Conservation (phyloP, 2,888 invertebrate genomes). For the Sarcophaga rosellei region DNA sequence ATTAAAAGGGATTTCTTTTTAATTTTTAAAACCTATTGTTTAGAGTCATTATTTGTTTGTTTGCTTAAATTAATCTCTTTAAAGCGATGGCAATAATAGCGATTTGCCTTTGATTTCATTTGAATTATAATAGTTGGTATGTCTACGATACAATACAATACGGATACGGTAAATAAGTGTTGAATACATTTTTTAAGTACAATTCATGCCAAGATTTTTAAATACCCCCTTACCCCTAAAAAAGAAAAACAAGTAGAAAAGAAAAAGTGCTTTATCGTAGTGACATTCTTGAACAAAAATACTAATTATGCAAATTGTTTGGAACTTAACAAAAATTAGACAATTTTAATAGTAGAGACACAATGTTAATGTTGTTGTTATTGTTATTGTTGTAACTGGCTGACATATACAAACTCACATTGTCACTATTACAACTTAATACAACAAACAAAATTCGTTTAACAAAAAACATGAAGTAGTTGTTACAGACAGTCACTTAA, state of each 20-base stretch:
- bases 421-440: conserved; percentile 19
- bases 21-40: no score
- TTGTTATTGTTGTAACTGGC: conserved; percentile 18
- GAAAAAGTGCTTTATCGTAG: conserved; percentile 45
- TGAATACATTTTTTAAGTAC: conserved; percentile 51
- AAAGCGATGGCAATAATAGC: no score
- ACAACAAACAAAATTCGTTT: background rate
- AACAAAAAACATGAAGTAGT: conserved; percentile 23
- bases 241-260: background rate
- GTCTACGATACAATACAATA: no score
- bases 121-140: no score
- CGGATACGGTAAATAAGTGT: conserved; percentile 37
- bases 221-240: background rate
- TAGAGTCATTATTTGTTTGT: no score
- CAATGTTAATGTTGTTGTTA: background rate
- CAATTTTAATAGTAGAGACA: conserved; percentile 50
- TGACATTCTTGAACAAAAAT: conserved; percentile 58
- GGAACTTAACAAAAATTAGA: conserved; percentile 66
- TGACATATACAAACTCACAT: background rate
- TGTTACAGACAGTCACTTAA: conserved; percentile 58
- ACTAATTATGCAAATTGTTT: conserved; percentile 71
- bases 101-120: no score
- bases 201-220: conserved; percentile 61
- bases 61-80: no score
- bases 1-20: no score